These are phyloP conservation scores for Nematolebias whitei DNA, from an alignment of 2,113 vertebrate species.

Conservation along the genomic window DNA sequence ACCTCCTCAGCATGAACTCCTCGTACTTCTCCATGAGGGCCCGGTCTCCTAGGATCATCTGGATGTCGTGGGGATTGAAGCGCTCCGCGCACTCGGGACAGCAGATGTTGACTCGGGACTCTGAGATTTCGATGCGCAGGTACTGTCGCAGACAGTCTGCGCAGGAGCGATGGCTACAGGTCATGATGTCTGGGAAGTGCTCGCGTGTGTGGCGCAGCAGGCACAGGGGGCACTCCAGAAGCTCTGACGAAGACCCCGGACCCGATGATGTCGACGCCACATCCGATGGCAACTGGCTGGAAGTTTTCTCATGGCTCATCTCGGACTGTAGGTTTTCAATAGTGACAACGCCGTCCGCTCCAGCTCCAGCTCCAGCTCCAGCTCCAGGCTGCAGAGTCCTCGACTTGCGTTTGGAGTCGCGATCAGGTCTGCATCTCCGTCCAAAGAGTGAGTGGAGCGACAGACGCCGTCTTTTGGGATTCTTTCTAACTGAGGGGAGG, in stretches of 20 bases:
- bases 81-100: slow-evolving; percentile 97
- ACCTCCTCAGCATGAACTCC: slow-evolving; percentile 97
- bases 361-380: slow-evolving; percentile 76
- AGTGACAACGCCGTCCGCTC: slow-evolving; percentile 86
- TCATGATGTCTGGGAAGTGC: slow-evolving; percentile 97
- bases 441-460: slow-evolving; percentile 91
- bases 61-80: slow-evolving; percentile 97
- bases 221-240: slow-evolving; percentile 96
- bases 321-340: slow-evolving; percentile 91
- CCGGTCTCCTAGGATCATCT: slow-evolving; percentile 91
- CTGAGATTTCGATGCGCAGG: slow-evolving; percentile 96
- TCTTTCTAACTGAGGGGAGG: slow-evolving; percentile 93
- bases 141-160: slow-evolving; percentile 98
- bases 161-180: slow-evolving; percentile 96
- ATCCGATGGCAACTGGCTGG: slow-evolving; percentile 65
- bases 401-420: slow-evolving; percentile 88
- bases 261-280: slow-evolving; percentile 67
- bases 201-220: slow-evolving; percentile 91
- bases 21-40: slow-evolving; percentile 98
- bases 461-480: slow-evolving; percentile 93
- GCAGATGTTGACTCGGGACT: slow-evolving; percentile 97
- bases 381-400: slow-evolving; percentile 73
- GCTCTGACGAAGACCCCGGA: slow-evolving; percentile 75
- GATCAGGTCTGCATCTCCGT: slow-evolving; percentile 78
- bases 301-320: slow-evolving; percentile 73